phyloP scores from a whole-genome alignment of 2,797 vertebrate genomes.

The Fringilla coelebs region DNA sequence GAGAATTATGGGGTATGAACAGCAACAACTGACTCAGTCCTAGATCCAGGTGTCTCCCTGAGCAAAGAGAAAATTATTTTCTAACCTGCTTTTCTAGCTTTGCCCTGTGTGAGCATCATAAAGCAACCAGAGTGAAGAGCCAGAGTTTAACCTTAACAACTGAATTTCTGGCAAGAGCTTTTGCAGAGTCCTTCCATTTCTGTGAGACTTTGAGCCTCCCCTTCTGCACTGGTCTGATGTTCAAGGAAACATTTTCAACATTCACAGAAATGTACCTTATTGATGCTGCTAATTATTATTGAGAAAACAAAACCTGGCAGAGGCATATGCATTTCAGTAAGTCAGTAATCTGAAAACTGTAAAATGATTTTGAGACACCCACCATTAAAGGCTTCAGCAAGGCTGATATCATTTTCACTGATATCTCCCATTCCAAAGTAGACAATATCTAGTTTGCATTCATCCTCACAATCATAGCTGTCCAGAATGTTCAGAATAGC shows the following conservation, averaged over 20 bases:
- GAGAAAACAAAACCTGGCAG: background rate
- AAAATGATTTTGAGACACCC: background rate
- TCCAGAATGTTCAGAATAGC: slow-evolving; percentile 86
- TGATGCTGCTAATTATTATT: background rate
- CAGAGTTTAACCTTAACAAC: background rate
- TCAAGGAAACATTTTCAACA: background rate
- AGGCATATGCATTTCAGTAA: background rate
- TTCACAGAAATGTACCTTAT: background rate
- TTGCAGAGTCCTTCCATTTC: background rate
- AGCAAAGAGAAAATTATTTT: background rate
- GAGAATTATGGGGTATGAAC: accelerated
- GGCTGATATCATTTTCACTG: slow-evolving; percentile 86
- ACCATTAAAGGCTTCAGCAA: slow-evolving; percentile 88
- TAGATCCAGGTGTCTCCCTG: background rate
- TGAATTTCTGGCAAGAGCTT: background rate
- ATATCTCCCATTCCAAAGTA: slow-evolving; percentile 91
- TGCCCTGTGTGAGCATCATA: background rate
- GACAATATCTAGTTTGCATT: slow-evolving; percentile 86
- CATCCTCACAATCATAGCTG: slow-evolving; percentile 83
- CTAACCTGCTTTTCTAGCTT: background rate
- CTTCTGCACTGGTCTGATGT: background rate
- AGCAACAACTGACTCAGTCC: background rate
- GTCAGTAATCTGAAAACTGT: background rate
- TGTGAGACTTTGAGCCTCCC: background rate
- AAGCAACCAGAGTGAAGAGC: background rate